These are phyloP conservation scores for Eristalis intricaria DNA, from an alignment of 2,888 invertebrate species.

Conservation along the genomic window DNA sequence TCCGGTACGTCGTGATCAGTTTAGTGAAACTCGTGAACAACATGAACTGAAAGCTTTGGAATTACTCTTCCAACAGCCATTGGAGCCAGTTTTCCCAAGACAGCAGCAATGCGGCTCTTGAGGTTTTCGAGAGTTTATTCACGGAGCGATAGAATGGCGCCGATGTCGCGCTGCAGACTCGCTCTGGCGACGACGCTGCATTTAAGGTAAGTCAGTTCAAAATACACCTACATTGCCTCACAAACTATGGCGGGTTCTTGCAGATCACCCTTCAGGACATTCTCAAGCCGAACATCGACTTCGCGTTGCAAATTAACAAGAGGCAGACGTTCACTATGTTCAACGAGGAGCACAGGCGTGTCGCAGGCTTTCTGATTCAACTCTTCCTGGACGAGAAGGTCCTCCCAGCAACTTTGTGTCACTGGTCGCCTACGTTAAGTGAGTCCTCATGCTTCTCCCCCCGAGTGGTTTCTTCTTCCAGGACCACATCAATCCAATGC, in stretches of 20 bases:
- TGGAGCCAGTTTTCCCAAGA: conserved; percentile 74
- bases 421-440: conserved; percentile 85
- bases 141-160: conserved; percentile 70
- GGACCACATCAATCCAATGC: conserved; percentile 88
- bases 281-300: conserved; percentile 77
- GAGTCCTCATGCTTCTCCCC: conserved; percentile 23
- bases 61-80: conserved; percentile 73
- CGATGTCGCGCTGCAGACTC: conserved; percentile 70
- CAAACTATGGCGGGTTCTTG: neutral
- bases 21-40: neutral
- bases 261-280: conserved; percentile 78
- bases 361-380: conserved; percentile 87
- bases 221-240: neutral
- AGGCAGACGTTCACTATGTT: conserved; percentile 86
- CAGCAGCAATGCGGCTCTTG: conserved; percentile 72
- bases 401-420: conserved; percentile 86
- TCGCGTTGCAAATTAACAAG: conserved; percentile 75
- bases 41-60: conserved; percentile 63
- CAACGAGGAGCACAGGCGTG: conserved; percentile 86
- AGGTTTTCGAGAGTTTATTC: conserved; percentile 72
- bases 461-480: conserved; percentile 75
- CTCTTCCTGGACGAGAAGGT: conserved; percentile 85
- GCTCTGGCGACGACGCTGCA: conserved; percentile 73
- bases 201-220: conserved; percentile 53
- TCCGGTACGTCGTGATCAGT: neutral